A percentile compares a stretch with the other conserved stretches of the same genome.
Conservation (phyloP, 2,797 vertebrate species). For the Otus scops region DNA sequence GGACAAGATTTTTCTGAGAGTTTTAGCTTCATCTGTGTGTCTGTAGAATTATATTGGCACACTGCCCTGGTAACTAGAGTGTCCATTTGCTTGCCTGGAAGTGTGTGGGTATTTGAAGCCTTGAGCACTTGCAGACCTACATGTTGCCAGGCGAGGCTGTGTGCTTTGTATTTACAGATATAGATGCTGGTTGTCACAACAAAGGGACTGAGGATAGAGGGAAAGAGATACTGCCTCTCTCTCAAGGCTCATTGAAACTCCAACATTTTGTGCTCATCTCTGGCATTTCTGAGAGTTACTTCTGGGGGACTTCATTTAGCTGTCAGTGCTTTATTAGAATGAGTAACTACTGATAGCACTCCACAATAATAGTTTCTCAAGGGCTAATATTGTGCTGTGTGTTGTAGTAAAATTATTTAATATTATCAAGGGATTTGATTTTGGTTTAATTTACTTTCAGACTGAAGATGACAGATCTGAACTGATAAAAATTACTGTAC, state of each 20-base stretch:
- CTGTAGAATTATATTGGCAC: neutral
- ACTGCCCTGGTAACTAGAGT: neutral
- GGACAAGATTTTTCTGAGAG: neutral
- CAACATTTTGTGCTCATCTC: neutral
- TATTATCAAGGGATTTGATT: neutral
- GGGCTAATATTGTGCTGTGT: neutral
- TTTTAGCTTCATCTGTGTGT: neutral
- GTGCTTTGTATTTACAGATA: neutral
- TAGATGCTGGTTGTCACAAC: neutral
- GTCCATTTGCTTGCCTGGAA: neutral
- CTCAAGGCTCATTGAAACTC: neutral
- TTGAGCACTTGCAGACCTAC: neutral
- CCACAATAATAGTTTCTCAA: neutral
- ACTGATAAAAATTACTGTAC: neutral
- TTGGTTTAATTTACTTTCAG: neutral
- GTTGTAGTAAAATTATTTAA: neutral
- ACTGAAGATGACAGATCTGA: neutral
- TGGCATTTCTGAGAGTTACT: neutral
- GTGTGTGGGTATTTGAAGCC: neutral
- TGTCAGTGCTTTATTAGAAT: neutral
- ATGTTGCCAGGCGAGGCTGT: neutral
- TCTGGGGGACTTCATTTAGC: neutral
- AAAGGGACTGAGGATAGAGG: neutral
- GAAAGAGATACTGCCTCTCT: neutral
- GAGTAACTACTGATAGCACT: neutral